Percentiles rank a stretch among this genome's conserved stretches.
phyloP scores from a whole-genome alignment of 2,888 invertebrate genomes.

The Dastarcus helophoroides region DNA sequence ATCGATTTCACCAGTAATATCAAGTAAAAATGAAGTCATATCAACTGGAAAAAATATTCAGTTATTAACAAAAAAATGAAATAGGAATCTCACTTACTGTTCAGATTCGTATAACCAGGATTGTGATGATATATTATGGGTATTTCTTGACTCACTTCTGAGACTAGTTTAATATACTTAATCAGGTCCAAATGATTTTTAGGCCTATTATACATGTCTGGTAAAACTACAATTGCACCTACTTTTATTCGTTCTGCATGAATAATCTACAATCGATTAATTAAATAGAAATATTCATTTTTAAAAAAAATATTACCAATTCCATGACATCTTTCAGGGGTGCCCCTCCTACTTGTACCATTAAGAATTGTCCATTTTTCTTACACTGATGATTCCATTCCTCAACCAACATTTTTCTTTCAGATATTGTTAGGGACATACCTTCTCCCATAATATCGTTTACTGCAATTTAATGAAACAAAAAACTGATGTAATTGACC shows the following conservation, averaged over 20 bases:
- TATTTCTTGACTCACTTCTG: slow-evolving; percentile 54
- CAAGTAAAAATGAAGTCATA: slow-evolving; percentile 29
- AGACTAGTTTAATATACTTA: slow-evolving; percentile 51
- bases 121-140: slow-evolving; percentile 73
- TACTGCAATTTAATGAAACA: slow-evolving; percentile 15
- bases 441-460: slow-evolving; percentile 25
- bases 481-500: slow-evolving; percentile 2
- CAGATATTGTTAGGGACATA: slow-evolving; percentile 21
- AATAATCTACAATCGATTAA: slow-evolving; percentile 39
- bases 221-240: slow-evolving; percentile 55
- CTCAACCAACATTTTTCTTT: slow-evolving; percentile 20
- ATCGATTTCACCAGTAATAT: slow-evolving; percentile 33
- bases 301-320: slow-evolving; percentile 16
- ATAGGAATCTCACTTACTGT: too few relatives aligned
- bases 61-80: slow-evolving; percentile 2
- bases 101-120: slow-evolving; percentile 54
- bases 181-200: slow-evolving; percentile 46
- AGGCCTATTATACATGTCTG: slow-evolving; percentile 65
- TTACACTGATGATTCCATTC: slow-evolving; percentile 22
- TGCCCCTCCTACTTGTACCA: slow-evolving; percentile 27
- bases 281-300: slow-evolving; percentile 1
- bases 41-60: slow-evolving; percentile 26
- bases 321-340: slow-evolving; percentile 24
- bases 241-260: slow-evolving; percentile 51
- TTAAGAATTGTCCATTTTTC: slow-evolving; percentile 19